Base-by-base conservation (phyloP, 2,888 invertebrate species). In the Orthosia gracilis region DNA sequence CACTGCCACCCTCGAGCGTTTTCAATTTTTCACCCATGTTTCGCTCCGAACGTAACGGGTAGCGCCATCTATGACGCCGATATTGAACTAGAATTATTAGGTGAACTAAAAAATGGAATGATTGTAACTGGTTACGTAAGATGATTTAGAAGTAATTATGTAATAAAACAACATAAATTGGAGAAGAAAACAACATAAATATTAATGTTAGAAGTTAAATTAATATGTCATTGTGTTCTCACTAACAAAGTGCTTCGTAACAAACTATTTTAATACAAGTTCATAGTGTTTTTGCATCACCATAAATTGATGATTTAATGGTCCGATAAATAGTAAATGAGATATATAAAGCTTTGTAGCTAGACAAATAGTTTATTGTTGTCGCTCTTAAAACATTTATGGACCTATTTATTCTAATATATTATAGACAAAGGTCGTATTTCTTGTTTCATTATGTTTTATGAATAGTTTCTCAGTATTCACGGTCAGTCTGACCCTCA, bases 401-500 rank as follows among this genome's bases (percentile, higher is more conserved):
- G 83, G 87, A 79, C 80, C 89, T 89, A 92, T 92, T 92, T 90
- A 84, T 76, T 78, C 78, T 78, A 87, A 91, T 90, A 87, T 89
- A 91, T 89, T 87, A 84, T 52, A 57, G 4, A 12, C 63, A 50
- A 40, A 67, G 45, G 64, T 62, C 57, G 49, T 78, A 61, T 72
- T 70, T 82, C 57, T 79, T 57, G 63, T 63, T 75, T 66, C 52
- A 70, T 65, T 74, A 52, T 18, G 40, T 23, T 68, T 69, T 73
- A 17, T 52, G 13, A 75, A 50, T 47, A 52, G 21, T 49, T 62
- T 69, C 61, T 67, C 31, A 55, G 21, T 17, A 61, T 73, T 67
- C 59, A 67, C 3, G 55, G 80, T 79, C 67, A 49, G 9, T 58
- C 0, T 0, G 55, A 79, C 52, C 58, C n/a, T 50, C n/a, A 73